These are phyloP conservation scores for Hoplostethus atlanticus DNA, from an alignment of 2,797 vertebrate genomes.

Conservation along the genomic window DNA sequence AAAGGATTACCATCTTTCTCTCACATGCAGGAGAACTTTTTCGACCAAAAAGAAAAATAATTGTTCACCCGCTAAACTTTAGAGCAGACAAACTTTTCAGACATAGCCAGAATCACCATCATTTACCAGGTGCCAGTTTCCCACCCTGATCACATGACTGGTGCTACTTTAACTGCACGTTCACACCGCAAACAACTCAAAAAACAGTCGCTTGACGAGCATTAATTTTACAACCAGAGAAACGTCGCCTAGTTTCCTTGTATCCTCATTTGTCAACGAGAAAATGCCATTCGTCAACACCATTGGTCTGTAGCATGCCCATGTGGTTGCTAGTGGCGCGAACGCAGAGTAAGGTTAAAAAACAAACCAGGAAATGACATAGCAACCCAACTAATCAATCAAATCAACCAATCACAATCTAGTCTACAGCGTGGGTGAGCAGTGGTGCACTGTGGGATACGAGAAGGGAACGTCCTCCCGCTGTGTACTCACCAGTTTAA, in stretches of 20 bases:
- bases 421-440: conserved; percentile 59
- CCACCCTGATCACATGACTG: conserved; percentile 20
- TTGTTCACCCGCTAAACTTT: neutral
- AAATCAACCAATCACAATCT: conserved; percentile 71
- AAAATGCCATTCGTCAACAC: neutral
- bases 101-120: no score
- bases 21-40: no score
- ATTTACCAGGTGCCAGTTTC: neutral
- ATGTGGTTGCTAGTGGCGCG: conserved; percentile 18
- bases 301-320: neutral
- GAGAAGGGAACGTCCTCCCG: conserved; percentile 27
- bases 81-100: neutral
- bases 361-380: conserved; percentile 37
- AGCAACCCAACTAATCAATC: conserved; percentile 44
- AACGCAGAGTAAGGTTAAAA: conserved; percentile 55
- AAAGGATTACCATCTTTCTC: neutral
- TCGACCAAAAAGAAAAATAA: neutral
- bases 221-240: neutral
- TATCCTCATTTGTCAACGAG: neutral
- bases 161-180: conserved; percentile 28
- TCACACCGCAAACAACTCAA: conserved; percentile 19
- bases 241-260: neutral
- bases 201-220: neutral
- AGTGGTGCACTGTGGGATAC: conserved; percentile 66
- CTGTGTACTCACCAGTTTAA: conserved; percentile 94